Conservation (phyloP, 1,140 invertebrate genomes). For the Artemia franciscana region DNA sequence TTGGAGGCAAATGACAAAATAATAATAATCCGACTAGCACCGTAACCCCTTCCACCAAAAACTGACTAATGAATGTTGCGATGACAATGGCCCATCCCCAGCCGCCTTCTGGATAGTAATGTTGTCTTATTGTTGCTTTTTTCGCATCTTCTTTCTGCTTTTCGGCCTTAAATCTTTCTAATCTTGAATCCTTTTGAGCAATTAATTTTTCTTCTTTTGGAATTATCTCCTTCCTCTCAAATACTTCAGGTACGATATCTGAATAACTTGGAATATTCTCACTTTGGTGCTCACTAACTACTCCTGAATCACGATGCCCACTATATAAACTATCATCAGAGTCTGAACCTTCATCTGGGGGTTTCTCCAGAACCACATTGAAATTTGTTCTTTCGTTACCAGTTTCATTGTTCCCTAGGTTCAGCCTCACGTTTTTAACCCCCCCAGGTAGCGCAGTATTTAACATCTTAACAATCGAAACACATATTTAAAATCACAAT, state of each 20-base stretch:
- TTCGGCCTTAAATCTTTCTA: neutral
- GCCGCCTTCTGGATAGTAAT: slow-evolving; percentile 44
- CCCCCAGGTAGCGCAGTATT: too few relatives aligned
- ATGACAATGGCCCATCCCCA: slow-evolving; percentile 44
- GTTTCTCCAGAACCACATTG: neutral
- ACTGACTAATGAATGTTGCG: slow-evolving; percentile 22
- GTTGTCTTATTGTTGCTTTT: slow-evolving; percentile 33
- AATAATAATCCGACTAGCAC: neutral
- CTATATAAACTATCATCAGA: neutral
- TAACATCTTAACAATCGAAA: too few relatives aligned
- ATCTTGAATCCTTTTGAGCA: neutral
- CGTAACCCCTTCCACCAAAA: neutral
- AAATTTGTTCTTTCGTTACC: too few relatives aligned
- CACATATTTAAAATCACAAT: too few relatives aligned
- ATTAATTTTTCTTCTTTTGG: neutral
- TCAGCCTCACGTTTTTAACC: too few relatives aligned
- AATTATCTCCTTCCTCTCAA: neutral
- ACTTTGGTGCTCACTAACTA: neutral
- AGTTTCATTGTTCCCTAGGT: too few relatives aligned
- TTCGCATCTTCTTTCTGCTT: slow-evolving; percentile 10
- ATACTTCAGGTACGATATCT: neutral
- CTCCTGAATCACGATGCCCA: neutral
- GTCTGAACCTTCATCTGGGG: neutral
- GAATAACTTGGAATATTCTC: neutral
- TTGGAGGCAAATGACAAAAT: neutral